Base-by-base conservation (phyloP, 1,140 invertebrate species). In the Aphis craccivora region DNA sequence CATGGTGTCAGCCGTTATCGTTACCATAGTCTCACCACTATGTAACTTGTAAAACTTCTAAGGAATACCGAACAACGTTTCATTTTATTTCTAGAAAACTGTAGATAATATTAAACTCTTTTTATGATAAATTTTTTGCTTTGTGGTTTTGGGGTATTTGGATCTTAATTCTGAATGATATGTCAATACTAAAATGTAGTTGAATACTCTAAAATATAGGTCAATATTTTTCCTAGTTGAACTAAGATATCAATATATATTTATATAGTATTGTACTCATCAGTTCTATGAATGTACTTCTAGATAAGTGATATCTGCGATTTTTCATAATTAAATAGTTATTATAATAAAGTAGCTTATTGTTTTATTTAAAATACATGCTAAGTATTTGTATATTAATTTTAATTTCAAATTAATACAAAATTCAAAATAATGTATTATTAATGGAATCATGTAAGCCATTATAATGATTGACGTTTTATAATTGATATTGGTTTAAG, bases 391-490 rank as follows among this genome's bases (percentile, higher is more conserved):
- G 14, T n/a, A n/a, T 67, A 67, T 67, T n/a, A 4, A 3, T 18
- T 76, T 6, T 2, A 76, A 76, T 76, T 76, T 76, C 4, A 76
- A 76, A 35, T n/a, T 18, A 67, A n/a, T 76, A n/a, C 4, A n/a
- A 76, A 76, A 67, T 14, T 14, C 3, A 67, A 67, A n/a, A 76
- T n/a, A n/a, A 18, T n/a, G 60, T n/a, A n/a, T 76, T 76, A n/a
- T 76, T 18, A n/a, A 76, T 76, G n/a, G 11, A 11, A 30, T 25
- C 4, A n/a, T 18, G 60, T 18, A n/a, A 3, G 11, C 14, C 11
- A n/a, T 76, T 76, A 76, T n/a, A 76, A 76, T 76, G 60, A n/a
- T 76, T 76, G 60, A 76, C 30, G 60, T 67, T 67, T 67, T 30
- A n/a, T 67, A n/a, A 14, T 67, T 67, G 2, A n/a, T n/a, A 67